These are phyloP conservation scores for Alces alces DNA, from an alignment of 2,113 vertebrate species.

Conservation along the genomic window DNA sequence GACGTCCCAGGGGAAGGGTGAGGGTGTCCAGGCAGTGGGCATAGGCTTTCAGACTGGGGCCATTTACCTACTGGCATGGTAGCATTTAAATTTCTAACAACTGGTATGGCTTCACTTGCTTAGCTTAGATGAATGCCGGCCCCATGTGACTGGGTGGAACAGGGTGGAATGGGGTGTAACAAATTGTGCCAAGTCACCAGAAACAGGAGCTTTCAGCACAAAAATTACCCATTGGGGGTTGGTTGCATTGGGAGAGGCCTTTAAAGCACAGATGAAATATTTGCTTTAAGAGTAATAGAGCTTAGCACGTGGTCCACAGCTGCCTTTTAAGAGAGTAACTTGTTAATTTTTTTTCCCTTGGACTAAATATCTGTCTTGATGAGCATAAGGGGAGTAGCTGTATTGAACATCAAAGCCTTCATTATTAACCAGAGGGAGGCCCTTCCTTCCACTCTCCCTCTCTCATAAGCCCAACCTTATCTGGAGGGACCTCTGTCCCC, in stretches of 20 bases:
- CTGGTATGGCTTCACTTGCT: background rate
- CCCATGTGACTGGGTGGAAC: background rate
- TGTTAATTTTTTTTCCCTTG: slow-evolving; percentile 57
- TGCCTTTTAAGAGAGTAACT: slow-evolving; percentile 74
- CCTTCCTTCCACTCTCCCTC: slow-evolving; percentile 60
- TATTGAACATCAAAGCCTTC: slow-evolving; percentile 74
- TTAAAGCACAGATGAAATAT: background rate
- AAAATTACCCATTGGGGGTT: no score
- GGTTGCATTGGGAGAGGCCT: background rate
- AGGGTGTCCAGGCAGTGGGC: background rate
- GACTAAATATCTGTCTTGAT: slow-evolving; percentile 75
- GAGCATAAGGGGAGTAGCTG: slow-evolving; percentile 67
- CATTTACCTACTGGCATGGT: background rate
- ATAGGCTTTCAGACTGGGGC: background rate
- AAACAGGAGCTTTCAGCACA: background rate
- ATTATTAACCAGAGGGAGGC: slow-evolving; percentile 75
- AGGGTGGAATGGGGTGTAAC: background rate
- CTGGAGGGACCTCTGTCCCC: slow-evolving; percentile 78
- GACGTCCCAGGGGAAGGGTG: background rate
- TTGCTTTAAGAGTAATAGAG: slow-evolving; percentile 48
- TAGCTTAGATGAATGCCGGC: background rate
- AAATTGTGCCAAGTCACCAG: background rate
- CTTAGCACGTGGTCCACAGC: slow-evolving; percentile 52
- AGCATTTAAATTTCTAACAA: background rate
- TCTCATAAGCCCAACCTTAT: slow-evolving; percentile 75